Evolutionary conservation across 2,888 invertebrate genomes (phyloP).

Genomic region (Rhagium mordax): DNA sequence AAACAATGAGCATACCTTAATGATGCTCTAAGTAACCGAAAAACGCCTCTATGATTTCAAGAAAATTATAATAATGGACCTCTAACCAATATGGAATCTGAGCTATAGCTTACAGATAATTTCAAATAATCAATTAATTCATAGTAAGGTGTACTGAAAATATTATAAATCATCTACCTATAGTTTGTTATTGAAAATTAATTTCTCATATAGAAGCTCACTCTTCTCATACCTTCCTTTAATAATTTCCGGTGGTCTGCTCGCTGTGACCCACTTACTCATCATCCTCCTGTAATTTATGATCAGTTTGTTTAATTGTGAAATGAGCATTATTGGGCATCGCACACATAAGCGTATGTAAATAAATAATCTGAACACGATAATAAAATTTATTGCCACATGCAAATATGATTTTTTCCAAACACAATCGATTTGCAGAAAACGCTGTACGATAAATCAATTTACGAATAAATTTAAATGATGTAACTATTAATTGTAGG

Average conservation of each 20-base stretch:
- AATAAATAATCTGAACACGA: conserved; percentile 17
- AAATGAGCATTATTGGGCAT: neutral
- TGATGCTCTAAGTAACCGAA: too few species aligned
- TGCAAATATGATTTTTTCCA: conserved; percentile 16
- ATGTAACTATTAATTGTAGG: conserved; percentile 5
- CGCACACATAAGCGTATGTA: neutral
- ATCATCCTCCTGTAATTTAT: neutral
- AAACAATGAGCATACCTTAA: too few species aligned
- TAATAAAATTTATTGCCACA: conserved; percentile 28
- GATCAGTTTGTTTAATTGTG: neutral
- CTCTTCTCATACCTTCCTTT: neutral
- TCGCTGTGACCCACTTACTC: neutral
- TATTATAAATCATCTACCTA: too few species aligned
- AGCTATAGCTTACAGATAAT: too few species aligned
- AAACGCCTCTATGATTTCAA: too few species aligned
- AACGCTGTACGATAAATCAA: conserved; percentile 14
- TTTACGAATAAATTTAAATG: conserved; percentile 23
- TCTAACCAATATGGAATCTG: too few species aligned
- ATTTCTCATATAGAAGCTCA: too few species aligned
- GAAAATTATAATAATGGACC: too few species aligned
- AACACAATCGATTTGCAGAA: conserved; percentile 31
- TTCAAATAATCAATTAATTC: too few species aligned
- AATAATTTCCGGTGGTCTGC: neutral
- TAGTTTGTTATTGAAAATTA: too few species aligned
- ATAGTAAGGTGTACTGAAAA: too few species aligned